Evolutionary conservation across 2,888 invertebrate genomes (phyloP), one percentile per base, ranked within the genome.

Genomic region (Melinopterus prodromus): DNA sequence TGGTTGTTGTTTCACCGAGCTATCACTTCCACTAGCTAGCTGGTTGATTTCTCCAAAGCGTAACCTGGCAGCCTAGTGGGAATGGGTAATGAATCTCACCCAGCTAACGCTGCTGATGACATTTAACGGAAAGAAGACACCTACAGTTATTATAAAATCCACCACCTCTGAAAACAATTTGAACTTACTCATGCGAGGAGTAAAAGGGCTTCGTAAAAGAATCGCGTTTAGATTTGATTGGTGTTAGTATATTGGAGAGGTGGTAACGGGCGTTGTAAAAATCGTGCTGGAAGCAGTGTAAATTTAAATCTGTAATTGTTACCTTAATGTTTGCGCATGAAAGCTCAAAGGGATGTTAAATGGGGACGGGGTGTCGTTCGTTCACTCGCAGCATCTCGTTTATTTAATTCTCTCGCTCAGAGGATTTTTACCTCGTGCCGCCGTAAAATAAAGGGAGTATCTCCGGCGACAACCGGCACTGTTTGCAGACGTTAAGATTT

Each of bases 401-500:
- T 53, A 53, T 53, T 53, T 53, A 53, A 53, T 53, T 53, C 53
- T 53, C 53, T 53, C 53, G 53, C 53, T 53, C 53, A 53, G 9
- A 53, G 53, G 9, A 53, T 53, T 53, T 53, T 53, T 53, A 53
- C 53, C 53, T 53, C 53, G 53, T 4, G 5, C 53, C 5, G 53
- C 53, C 53, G 53, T 53, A 53, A 53, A 53, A 53, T 53, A 53
- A n/a, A 53, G 9, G 53, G 7, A 53, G 53, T 53, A 72, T 72
- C 35, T n/a, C 72, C 7, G 15, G 35, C 72, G 72, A 72, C 26
- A 16, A 16, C 15, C 14, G 53, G 3, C 16, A 36, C 15, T 16
- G 36, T 36, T 72, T 36, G 36, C 36, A 15, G 35, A 72, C 72
- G 72, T 72, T 26, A 72, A 72, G 36, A 72, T 36, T 72, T 72